Conservation (phyloP, 1,140 invertebrate genomes). For the Zaprionus ghesquierei region DNA sequence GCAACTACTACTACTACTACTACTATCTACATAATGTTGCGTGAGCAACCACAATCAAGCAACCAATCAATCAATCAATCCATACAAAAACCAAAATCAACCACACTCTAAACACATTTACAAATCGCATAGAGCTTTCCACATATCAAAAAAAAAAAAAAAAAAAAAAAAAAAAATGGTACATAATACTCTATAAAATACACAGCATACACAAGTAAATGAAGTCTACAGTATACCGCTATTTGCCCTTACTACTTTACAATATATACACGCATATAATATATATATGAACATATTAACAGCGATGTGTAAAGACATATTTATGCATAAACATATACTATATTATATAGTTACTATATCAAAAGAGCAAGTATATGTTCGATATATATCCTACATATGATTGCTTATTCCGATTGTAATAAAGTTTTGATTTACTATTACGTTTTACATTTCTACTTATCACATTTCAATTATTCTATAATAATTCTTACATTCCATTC, state of each 20-base stretch:
- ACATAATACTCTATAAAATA: constrained; percentile 28
- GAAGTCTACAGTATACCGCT: constrained; percentile 32
- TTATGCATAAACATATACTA: constrained; percentile 11
- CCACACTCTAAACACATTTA: constrained; percentile 13
- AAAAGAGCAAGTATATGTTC: constrained; percentile 1
- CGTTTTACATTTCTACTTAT: constrained; percentile 44
- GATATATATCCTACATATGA: constrained; percentile 1
- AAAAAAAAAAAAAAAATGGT: too few species aligned
- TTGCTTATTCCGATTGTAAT: constrained; percentile 12
- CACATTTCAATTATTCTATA: constrained; percentile 70
- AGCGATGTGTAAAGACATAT: background rate
- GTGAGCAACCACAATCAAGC: constrained; percentile 38
- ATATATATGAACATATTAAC: constrained; percentile 30
- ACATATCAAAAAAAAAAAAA: too few species aligned
- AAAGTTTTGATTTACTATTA: constrained; percentile 31
- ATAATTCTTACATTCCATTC: constrained; percentile 76
- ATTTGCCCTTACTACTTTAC: constrained; percentile 45
- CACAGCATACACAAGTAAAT: constrained; percentile 24
- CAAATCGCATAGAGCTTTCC: constrained; percentile 64
- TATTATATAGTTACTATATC: constrained; percentile 1
- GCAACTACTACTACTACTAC: constrained; percentile 27
- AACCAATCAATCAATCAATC: background rate
- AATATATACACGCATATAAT: constrained; percentile 43
- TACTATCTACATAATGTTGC: constrained; percentile 38
- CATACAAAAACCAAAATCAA: constrained; percentile 9